Base-by-base conservation (phyloP, 2,888 invertebrate genomes). In the Vannuccia rotundouncinata region DNA sequence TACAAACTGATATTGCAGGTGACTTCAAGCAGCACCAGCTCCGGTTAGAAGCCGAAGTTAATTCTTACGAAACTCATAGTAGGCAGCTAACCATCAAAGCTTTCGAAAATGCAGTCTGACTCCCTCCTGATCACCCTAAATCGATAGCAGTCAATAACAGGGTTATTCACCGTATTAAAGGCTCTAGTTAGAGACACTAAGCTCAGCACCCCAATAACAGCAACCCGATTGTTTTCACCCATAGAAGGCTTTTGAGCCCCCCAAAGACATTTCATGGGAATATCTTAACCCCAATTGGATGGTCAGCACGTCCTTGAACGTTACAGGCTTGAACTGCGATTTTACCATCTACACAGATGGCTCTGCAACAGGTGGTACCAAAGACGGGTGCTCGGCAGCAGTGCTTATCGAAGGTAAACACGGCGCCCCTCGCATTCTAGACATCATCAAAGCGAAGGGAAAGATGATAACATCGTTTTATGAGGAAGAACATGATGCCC, bases 1-100 rank as follows among this genome's bases (percentile, higher is more conserved):
- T 75, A 29, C 75, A 75, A 28, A 29, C 27, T 2, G 75, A 75
- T 30, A 75, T 75, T 5, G 29, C n/a, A n/a, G n/a, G n/a, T n/a
- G n/a, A n/a, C n/a, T n/a, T n/a, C n/a, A n/a, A n/a, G n/a, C n/a
- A n/a, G n/a, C n/a, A n/a, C n/a, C n/a, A n/a, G n/a, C 45, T 45
- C 45, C 45, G 45, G 45, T 45, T 45, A 45, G 45, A 45, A 45
- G 45, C 45, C 45, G 45, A 17, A 45, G 17, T 45, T 17, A 45
- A 45, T 17, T 45, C 5, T 45, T 45, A 45, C 17, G 45, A 45
- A 45, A 45, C 45, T 17, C 45, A 45, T 45, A 45, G 45, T 17
- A 45, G 45, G 45, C 45, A 45, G 17, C 45, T 45, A 5, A 45
- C 45, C 45, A 45, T 45, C 10, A 45, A 45, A 17, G 45, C 45